Conservation (phyloP, 2,888 invertebrate species). For the Drosophila parthenogenetica region DNA sequence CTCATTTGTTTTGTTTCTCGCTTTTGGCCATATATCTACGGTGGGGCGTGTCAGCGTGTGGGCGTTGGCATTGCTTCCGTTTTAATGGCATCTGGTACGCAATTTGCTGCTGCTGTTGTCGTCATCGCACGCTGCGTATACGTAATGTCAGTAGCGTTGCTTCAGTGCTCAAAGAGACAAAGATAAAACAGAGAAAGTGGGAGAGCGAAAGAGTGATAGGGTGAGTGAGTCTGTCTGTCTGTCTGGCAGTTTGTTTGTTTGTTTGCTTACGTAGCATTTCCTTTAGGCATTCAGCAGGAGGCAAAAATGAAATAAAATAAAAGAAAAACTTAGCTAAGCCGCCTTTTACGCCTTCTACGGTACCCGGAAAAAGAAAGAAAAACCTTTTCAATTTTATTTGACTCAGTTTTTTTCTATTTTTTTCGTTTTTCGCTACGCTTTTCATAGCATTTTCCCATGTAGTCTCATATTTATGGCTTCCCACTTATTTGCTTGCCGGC, state of each 20-base stretch:
- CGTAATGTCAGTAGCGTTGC: slow-evolving; percentile 55
- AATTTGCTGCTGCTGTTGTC: slow-evolving; percentile 49
- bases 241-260: slow-evolving; percentile 34
- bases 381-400: slow-evolving; percentile 63
- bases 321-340: slow-evolving; percentile 28
- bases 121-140: slow-evolving; percentile 66
- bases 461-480: slow-evolving; percentile 66
- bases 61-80: slow-evolving; percentile 65
- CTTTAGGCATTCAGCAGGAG: slow-evolving; percentile 40
- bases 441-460: slow-evolving; percentile 53
- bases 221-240: slow-evolving; percentile 2
- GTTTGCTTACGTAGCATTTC: slow-evolving; percentile 67
- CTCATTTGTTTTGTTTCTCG: slow-evolving; percentile 19
- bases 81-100: slow-evolving; percentile 68
- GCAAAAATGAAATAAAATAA: slow-evolving; percentile 17
- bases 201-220: too few relatives aligned
- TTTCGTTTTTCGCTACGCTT: slow-evolving; percentile 17
- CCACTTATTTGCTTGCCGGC: slow-evolving; percentile 52
- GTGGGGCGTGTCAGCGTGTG: slow-evolving; percentile 49
- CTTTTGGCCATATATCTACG: slow-evolving; percentile 12
- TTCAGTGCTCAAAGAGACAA: not conserved
- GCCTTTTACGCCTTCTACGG: slow-evolving; percentile 28
- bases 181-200: too few relatives aligned
- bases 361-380: slow-evolving; percentile 37
- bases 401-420: slow-evolving; percentile 34